Base-by-base conservation (phyloP, 2,888 invertebrate species). In the Norana najaformis region DNA sequence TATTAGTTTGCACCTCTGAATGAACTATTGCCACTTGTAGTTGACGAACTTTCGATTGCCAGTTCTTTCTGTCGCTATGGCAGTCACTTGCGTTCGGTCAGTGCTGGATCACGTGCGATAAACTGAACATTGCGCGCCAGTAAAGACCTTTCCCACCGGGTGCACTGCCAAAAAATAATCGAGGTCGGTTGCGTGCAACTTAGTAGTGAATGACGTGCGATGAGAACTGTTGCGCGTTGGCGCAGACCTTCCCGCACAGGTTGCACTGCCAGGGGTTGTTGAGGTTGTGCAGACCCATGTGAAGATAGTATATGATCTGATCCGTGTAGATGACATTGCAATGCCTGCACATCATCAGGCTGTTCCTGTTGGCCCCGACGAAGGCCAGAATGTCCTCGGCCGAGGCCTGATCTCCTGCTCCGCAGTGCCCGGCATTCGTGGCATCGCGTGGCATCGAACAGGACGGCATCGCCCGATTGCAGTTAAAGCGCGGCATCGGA, bases 221-320 rank as follows among this genome's bases (percentile, higher is more conserved):
- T 20, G 91, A 90, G 90, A 92, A 92, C 83, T 91, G 89, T 37
- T 98, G 98, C 90, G 98, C 97, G 94, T 98, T 98, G 95, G 97
- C 97, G 95, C 98, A 98, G 94, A 97, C 97, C 95, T 98, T 97
- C 89, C 98, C 98, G 95, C 99, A 99, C 93, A 99, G 97, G 95
- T 99, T 99, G 95, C 98, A 98, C 95, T 98, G 98, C 97, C 97
- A 99, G 0, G 99, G 98, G 95, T 98, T 98, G 93, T 97, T 97
- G 94, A 98, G 98, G 93, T 98, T 98, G 96, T 99, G 99, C 95
- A 99, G 98, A 93, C 98, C 98, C 96, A 98, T 98, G 96, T 99
- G 99, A 92, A 99, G 96, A 95, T 98, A 98, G 95, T 98, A 98
- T 90, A 99, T 96, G 0, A 98, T 99, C 94, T 98, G 97, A 95